Percentiles rank a stretch among this genome's conserved stretches.
phyloP scores from a whole-genome alignment of 37 sponge, comb jelly and placozoan species.

The Ianthella basta region DNA sequence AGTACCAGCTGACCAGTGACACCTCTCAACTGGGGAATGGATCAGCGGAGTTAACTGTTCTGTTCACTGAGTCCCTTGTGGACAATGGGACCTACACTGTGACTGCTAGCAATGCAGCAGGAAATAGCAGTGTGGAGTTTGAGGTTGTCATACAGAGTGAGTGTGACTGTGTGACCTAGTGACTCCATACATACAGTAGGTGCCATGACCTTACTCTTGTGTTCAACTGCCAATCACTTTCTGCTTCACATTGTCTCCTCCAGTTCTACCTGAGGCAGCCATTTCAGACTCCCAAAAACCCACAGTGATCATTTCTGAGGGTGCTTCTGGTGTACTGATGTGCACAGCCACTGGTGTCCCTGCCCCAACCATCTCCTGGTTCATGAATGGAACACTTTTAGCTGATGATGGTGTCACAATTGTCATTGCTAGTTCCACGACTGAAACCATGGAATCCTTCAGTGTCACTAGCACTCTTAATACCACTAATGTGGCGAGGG shows the following conservation, averaged over 20 bases:
- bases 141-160: constrained; percentile 4
- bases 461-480: constrained; percentile 26
- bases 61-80: not conserved
- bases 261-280: constrained; percentile 11
- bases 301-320: not conserved
- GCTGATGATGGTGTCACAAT: not conserved
- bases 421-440: not conserved
- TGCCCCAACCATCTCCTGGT: constrained; percentile 50
- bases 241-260: not conserved
- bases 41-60: constrained; percentile 12
- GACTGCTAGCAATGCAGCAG: constrained; percentile 33
- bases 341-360: constrained; percentile 57
- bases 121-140: not conserved
- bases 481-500: not conserved
- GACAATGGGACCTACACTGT: constrained; percentile 38
- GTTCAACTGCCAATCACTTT: too few species aligned
- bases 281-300: not conserved
- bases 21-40: not conserved
- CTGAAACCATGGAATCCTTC: not conserved
- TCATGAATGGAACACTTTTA: not conserved
- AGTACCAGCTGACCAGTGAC: constrained; percentile 18
- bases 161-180: not conserved
- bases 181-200: too few species aligned
- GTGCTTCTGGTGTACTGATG: not conserved
- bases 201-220: too few species aligned